Conservation (phyloP, 1,140 invertebrate species). For the Oscheius sp. region DNA sequence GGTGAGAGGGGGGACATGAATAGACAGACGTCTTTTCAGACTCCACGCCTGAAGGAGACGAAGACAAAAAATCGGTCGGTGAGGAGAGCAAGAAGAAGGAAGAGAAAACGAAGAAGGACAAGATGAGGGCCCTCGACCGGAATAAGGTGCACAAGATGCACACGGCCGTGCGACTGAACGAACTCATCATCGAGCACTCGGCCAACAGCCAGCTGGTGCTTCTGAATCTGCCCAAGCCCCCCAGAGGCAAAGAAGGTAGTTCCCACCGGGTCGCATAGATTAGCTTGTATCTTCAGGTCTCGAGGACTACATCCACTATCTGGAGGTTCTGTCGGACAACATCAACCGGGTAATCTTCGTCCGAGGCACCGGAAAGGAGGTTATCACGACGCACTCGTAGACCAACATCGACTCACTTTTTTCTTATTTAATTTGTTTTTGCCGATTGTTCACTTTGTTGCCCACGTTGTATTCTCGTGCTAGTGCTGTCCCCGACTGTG, state of each 20-base stretch:
- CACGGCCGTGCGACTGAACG: conserved; percentile 95
- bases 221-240: conserved; percentile 92
- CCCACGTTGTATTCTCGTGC: too few relatives aligned
- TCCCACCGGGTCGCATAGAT: not conserved
- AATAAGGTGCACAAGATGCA: conserved; percentile 75
- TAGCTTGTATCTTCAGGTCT: conserved; percentile 15
- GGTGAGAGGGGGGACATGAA: conserved; percentile 14
- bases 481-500: too few relatives aligned
- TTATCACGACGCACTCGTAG: conserved; percentile 97
- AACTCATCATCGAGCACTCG: conserved; percentile 92
- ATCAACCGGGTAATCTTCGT: conserved; percentile 94
- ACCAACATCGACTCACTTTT: not conserved
- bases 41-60: not conserved
- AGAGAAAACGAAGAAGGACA: conserved; percentile 45
- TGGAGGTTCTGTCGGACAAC: conserved; percentile 91
- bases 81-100: conserved; percentile 13
- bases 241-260: conserved; percentile 65
- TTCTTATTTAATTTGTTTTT: not conserved
- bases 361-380: conserved; percentile 90
- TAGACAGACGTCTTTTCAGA: not conserved
- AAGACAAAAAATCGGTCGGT: not conserved
- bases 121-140: conserved; percentile 46
- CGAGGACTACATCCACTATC: conserved; percentile 53
- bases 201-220: conserved; percentile 94
- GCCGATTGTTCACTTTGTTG: not conserved